phyloP scores from a whole-genome alignment of 2,113 vertebrate species.

The Numenius arquata region DNA sequence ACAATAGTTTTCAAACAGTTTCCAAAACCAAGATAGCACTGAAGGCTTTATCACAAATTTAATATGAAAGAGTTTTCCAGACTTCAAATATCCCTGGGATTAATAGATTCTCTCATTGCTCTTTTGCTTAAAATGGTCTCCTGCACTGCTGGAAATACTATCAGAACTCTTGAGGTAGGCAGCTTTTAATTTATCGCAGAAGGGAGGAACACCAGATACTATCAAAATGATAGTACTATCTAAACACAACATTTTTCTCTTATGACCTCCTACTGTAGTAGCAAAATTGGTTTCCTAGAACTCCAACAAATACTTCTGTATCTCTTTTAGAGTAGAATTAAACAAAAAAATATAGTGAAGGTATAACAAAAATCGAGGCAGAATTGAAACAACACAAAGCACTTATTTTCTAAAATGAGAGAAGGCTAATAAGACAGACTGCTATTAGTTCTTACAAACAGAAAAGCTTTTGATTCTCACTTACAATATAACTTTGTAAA shows the following conservation, averaged over 20 bases:
- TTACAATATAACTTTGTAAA: neutral
- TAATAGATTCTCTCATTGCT: conserved; percentile 34
- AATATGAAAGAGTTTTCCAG: conserved; percentile 18
- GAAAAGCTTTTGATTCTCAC: conserved; percentile 24
- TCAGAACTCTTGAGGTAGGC: conserved; percentile 42
- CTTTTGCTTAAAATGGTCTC: conserved; percentile 48
- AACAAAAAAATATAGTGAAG: neutral
- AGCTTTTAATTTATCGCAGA: conserved; percentile 64
- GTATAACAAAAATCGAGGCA: conserved; percentile 25
- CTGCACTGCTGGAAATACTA: conserved; percentile 45
- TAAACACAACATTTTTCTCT: conserved; percentile 55
- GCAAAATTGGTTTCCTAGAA: conserved; percentile 65
- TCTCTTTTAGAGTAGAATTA: conserved; percentile 46
- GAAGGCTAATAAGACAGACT: neutral
- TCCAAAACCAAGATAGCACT: neutral
- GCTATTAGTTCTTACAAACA: neutral
- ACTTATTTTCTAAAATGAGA: neutral
- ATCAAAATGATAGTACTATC: conserved; percentile 58
- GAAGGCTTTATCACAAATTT: conserved; percentile 31
- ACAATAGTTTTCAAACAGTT: neutral
- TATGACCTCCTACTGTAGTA: conserved; percentile 55
- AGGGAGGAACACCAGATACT: conserved; percentile 44
- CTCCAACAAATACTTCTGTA: conserved; percentile 27
- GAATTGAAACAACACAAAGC: neutral
- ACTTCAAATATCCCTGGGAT: conserved; percentile 22